Base-by-base conservation (phyloP, 2,888 invertebrate genomes). In the Drosophila nr. perissopoda region DNA sequence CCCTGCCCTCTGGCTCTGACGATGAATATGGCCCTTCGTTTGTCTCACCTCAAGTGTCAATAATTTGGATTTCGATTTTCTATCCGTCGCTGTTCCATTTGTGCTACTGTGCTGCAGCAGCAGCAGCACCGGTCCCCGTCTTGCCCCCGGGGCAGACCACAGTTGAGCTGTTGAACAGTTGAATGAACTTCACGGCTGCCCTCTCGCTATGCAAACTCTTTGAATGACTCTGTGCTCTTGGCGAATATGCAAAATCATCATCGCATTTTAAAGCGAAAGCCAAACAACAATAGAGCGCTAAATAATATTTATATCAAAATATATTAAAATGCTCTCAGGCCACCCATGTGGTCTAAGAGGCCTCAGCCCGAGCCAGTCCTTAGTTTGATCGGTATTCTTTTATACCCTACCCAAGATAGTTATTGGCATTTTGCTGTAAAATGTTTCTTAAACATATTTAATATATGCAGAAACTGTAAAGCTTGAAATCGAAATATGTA, bases 1-100 rank as follows among this genome's bases (percentile, higher is more conserved):
- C 38, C 25, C 36, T 42, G 38, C 27, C 56, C 66, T 56, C 36
- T 29, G 64, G 46, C 52, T 51, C 40, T 40, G 21, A 51, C 60
- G 67, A 46, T 38, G 31, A 36, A 65, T 68, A 10, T n/a, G 51
- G 51, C 56, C 78, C 62, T 25, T 38, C 65, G 63, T 57, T 75
- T 70, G 83, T 76, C 83, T 83, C 86, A 88, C 74, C 84, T 89
- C 81, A 89, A 88, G 89, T 90, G 90, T 88, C 90, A 88, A 90
- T 87, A 90, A 88, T 88, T 88, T 89, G 74, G 74, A 72, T 76
- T 74, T 74, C 53, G 65, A 72, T 74, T 78, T 79, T 70, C 63
- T 62, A 64, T 63, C 52, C 65, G 56, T 63, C 49, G 64, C 40
- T 61, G 46, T 71, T 57, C 51, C 56, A 70, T 60, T 71, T 81